phyloP scores from a whole-genome alignment of 2,888 invertebrate genomes.

The Euzophera pinguis region DNA sequence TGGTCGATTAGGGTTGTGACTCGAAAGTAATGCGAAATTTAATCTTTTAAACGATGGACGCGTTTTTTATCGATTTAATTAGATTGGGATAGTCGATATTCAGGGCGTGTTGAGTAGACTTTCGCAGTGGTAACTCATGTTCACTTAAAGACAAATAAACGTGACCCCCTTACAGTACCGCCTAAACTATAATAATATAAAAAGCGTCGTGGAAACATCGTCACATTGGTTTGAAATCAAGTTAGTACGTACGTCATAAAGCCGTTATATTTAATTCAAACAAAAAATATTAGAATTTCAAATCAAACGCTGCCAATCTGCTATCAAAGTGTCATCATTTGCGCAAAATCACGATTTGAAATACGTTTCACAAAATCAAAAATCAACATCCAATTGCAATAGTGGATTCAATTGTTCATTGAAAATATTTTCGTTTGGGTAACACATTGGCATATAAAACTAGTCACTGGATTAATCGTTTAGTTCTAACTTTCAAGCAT shows the following conservation, averaged over 20 bases:
- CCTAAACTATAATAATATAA: too few species aligned
- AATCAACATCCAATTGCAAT: slow-evolving; percentile 5
- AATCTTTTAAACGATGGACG: too few species aligned
- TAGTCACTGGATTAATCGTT: neutral
- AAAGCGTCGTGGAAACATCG: too few species aligned
- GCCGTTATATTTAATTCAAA: neutral
- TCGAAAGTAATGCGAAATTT: slow-evolving; percentile 3
- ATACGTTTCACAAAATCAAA: neutral
- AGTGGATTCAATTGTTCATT: slow-evolving; percentile 9
- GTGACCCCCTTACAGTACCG: too few species aligned
- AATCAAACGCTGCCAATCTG: neutral
- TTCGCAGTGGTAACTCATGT: too few species aligned
- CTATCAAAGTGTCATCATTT: neutral
- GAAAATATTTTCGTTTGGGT: slow-evolving; percentile 17
- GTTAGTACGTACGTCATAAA: neutral
- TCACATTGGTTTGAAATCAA: neutral
- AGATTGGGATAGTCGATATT: too few species aligned
- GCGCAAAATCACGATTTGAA: slow-evolving; percentile 6
- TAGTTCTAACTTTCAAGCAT: too few species aligned
- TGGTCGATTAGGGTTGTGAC: slow-evolving; percentile 35
- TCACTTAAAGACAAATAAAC: too few species aligned
- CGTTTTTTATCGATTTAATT: too few species aligned
- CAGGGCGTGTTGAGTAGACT: too few species aligned
- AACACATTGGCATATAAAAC: neutral
- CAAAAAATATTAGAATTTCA: slow-evolving; percentile 1